Evolutionary conservation across 2,888 invertebrate genomes (phyloP).

Genomic region (Apodemia zela): DNA sequence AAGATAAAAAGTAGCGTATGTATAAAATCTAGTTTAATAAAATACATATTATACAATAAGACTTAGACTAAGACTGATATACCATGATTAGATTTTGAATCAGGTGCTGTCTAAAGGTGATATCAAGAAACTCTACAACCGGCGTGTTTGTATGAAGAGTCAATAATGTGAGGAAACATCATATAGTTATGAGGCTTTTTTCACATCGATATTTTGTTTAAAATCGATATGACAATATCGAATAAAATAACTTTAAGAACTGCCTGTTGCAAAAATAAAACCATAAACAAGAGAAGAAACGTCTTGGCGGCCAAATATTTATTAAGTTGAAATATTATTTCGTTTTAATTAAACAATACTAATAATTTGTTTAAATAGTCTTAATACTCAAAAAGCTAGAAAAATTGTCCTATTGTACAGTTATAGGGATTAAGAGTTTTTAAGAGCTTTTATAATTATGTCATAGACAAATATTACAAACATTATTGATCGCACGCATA

Average conservation of each 20-base stretch:
- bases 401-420: neutral
- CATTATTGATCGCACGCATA: slow-evolving; percentile 39
- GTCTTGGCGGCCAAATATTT: neutral
- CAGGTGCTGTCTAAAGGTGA: too few relatives aligned
- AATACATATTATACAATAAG: too few relatives aligned
- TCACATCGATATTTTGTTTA: too few relatives aligned
- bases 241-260: slow-evolving; percentile 17
- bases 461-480: slow-evolving; percentile 32
- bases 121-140: too few relatives aligned
- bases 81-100: too few relatives aligned
- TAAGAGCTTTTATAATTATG: slow-evolving; percentile 5
- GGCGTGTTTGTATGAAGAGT: too few relatives aligned
- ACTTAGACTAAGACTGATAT: too few relatives aligned
- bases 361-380: neutral
- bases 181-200: too few relatives aligned
- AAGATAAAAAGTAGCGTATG: too few relatives aligned
- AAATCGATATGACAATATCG: slow-evolving; percentile 26
- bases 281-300: slow-evolving; percentile 23
- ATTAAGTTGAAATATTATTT: neutral
- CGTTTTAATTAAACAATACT: neutral
- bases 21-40: too few relatives aligned
- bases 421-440: neutral
- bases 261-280: slow-evolving; percentile 25
- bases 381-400: neutral
- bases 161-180: too few relatives aligned